Percentiles rank a stretch among this genome's conserved stretches.
These are phyloP conservation scores for Trichogramma evanescens DNA, from an alignment of 2,888 invertebrate genomes.

Conservation along the genomic window DNA sequence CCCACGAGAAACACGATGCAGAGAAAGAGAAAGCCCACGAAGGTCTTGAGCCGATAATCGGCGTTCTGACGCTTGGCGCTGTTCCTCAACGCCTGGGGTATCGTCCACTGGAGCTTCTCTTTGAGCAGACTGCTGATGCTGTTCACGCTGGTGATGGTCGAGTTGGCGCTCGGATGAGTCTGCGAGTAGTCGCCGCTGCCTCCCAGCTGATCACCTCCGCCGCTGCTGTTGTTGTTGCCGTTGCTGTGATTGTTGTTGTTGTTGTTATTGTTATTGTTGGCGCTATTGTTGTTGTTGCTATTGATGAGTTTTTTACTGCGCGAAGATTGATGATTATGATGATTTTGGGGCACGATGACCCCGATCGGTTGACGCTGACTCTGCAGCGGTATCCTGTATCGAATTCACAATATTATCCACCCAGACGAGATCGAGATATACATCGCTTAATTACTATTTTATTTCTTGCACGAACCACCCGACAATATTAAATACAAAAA, in stretches of 20 bases:
- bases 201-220: too few species aligned
- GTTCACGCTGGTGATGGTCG: slow-evolving; percentile 78
- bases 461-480: too few species aligned
- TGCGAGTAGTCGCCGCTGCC: slow-evolving; percentile 32
- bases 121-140: slow-evolving; percentile 75
- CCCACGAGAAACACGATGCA: slow-evolving; percentile 75
- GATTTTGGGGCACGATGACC: too few species aligned
- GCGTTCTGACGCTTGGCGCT: slow-evolving; percentile 42
- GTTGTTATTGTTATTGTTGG: slow-evolving; percentile 3
- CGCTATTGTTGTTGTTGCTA: too few species aligned
- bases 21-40: slow-evolving; percentile 73
- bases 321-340: too few species aligned
- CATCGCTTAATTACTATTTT: too few species aligned
- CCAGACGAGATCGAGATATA: too few species aligned
- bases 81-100: slow-evolving; percentile 41
- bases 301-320: too few species aligned
- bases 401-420: too few species aligned
- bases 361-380: too few species aligned
- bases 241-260: not conserved
- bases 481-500: too few species aligned
- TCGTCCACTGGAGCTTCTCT: slow-evolving; percentile 68
- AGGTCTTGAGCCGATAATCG: slow-evolving; percentile 63
- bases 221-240: too few species aligned
- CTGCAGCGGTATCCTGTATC: slow-evolving; percentile 12
- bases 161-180: slow-evolving; percentile 57